phyloP scores from a whole-genome alignment of 2,113 vertebrate species.

The Blennius ocellaris region DNA sequence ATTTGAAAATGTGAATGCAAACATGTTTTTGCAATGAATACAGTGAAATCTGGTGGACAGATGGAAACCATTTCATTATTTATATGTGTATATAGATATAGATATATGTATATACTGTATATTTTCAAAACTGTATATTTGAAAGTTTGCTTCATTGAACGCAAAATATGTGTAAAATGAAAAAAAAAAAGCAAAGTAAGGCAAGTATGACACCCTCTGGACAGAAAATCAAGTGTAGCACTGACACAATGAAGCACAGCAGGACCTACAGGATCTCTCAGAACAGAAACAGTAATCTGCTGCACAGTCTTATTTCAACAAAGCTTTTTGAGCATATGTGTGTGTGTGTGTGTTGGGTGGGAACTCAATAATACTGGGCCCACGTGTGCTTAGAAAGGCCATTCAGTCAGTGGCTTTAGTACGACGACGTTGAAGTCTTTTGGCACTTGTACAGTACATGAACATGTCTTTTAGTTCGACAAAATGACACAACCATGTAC shows the following conservation, averaged over 20 bases:
- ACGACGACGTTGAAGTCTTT: slow-evolving; percentile 77
- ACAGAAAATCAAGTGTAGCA: slow-evolving; percentile 70
- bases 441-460: slow-evolving; percentile 85
- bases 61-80: slow-evolving; percentile 43
- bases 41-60: slow-evolving; percentile 50
- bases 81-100: slow-evolving; percentile 37
- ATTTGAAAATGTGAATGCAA: slow-evolving; percentile 14
- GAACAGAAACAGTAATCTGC: slow-evolving; percentile 73
- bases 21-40: slow-evolving; percentile 37
- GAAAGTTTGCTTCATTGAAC: slow-evolving; percentile 52
- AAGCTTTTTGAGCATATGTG: slow-evolving; percentile 50
- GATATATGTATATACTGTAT: slow-evolving; percentile 47
- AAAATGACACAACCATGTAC: slow-evolving; percentile 84
- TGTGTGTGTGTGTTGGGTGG: slow-evolving; percentile 45
- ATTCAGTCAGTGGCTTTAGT: slow-evolving; percentile 74
- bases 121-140: slow-evolving; percentile 42
- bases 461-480: slow-evolving; percentile 81
- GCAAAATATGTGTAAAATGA: slow-evolving; percentile 53
- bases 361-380: slow-evolving; percentile 63
- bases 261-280: slow-evolving; percentile 63
- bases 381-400: slow-evolving; percentile 76
- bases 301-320: slow-evolving; percentile 73
- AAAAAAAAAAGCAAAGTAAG: slow-evolving; percentile 69
- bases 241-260: slow-evolving; percentile 78
- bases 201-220: slow-evolving; percentile 76